Percentiles rank a stretch among this genome's conserved stretches.
Evolutionary conservation across 2,888 invertebrate species (phyloP).

Genomic region (Cantharis lateralis): DNA sequence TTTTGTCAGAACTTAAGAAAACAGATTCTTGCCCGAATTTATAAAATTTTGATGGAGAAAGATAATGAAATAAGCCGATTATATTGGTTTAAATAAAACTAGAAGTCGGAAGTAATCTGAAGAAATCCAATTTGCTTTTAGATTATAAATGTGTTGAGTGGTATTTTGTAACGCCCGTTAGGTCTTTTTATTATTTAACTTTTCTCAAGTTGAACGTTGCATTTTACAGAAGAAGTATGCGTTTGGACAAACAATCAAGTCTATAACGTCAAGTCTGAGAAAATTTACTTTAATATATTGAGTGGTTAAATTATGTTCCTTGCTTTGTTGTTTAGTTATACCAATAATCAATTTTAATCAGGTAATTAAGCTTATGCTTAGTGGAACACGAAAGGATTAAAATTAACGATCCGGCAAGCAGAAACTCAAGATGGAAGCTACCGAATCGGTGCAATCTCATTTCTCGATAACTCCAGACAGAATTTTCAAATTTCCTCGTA

Average conservation of each 20-base stretch:
- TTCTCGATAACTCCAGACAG: constrained; percentile 18
- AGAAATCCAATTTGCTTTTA: background rate
- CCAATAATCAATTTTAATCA: constrained; percentile 23
- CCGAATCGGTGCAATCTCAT: constrained; percentile 18
- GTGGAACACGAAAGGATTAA: constrained; percentile 28
- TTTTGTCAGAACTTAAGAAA: background rate
- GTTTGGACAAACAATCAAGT: background rate
- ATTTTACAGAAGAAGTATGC: background rate
- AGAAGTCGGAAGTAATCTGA: background rate
- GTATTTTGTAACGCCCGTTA: background rate
- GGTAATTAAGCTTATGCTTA: constrained; percentile 23
- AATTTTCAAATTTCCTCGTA: constrained; percentile 4
- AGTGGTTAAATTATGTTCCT: background rate
- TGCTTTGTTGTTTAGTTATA: constrained; percentile 7
- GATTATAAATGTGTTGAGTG: background rate
- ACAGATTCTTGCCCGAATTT: background rate
- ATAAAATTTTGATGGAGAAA: background rate
- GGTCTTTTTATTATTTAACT: background rate
- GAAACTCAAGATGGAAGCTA: constrained; percentile 23
- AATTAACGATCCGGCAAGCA: constrained; percentile 29
- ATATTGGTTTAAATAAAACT: background rate
- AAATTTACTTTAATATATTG: background rate
- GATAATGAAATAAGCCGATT: background rate
- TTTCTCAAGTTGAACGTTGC: background rate
- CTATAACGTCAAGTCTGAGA: background rate